A percentile compares a stretch with the other conserved stretches of the same genome.
phyloP scores from a whole-genome alignment of 1,140 invertebrate genomes.

The Bradynema listronoti region DNA sequence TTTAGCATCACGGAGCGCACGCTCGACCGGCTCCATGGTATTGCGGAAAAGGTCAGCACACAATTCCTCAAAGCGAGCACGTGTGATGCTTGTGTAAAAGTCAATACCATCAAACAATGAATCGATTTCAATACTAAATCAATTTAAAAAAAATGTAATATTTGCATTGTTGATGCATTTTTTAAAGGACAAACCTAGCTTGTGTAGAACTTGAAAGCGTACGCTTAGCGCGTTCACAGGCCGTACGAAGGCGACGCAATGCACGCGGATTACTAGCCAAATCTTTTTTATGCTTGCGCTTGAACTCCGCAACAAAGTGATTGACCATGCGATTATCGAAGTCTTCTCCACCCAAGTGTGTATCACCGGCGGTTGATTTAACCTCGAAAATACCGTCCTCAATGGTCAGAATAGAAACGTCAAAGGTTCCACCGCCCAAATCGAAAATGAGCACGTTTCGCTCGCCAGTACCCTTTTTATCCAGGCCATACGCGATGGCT shows the following conservation, averaged over 20 bases:
- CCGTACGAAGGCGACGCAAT: constrained; percentile 78
- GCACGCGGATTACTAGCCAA: constrained; percentile 79
- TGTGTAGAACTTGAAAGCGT: constrained; percentile 85
- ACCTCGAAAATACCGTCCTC: constrained; percentile 90
- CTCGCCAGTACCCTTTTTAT: constrained; percentile 68
- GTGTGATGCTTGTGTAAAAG: constrained; percentile 87
- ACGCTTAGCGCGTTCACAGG: constrained; percentile 88
- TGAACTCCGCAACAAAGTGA: constrained; percentile 91
- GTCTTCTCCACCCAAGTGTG: constrained; percentile 87
- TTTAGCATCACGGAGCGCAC: constrained; percentile 78
- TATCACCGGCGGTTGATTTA: constrained; percentile 91
- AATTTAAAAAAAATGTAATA: background rate
- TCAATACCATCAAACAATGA: constrained; percentile 90
- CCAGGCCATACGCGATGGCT: constrained; percentile 77
- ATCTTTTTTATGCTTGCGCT: constrained; percentile 92
- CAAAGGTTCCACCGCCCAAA: constrained; percentile 73
- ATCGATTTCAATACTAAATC: constrained; percentile 81
- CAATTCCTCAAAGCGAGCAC: constrained; percentile 86
- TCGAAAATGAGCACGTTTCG: constrained; percentile 64
- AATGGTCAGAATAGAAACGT: constrained; percentile 89
- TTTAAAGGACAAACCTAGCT: constrained; percentile 63
- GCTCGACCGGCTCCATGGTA: constrained; percentile 88
- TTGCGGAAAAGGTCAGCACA: constrained; percentile 78
- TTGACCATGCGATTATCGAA: constrained; percentile 93
- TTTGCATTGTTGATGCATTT: background rate